These are phyloP conservation scores for Erythrolamprus reginae DNA, from an alignment of 2,113 vertebrate genomes.

Conservation along the genomic window DNA sequence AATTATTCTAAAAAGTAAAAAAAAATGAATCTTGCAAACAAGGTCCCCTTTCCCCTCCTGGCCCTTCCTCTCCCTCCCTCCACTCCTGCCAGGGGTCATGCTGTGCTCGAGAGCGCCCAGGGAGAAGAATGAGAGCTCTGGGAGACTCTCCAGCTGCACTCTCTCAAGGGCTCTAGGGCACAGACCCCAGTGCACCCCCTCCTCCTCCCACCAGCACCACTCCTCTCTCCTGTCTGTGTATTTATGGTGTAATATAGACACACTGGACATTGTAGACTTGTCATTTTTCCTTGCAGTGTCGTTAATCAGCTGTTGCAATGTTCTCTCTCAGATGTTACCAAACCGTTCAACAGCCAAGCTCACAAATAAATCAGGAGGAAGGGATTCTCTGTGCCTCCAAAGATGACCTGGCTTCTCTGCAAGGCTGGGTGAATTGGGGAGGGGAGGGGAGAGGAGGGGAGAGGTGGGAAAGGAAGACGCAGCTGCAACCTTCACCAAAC, in stretches of 20 bases:
- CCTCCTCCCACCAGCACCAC: conserved; percentile 15
- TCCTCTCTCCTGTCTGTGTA: conserved; percentile 63
- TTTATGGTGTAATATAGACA: conserved; percentile 60
- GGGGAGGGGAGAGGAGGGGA: not conserved
- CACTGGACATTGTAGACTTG: conserved; percentile 58
- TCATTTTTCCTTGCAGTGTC: conserved; percentile 46
- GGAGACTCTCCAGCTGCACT: conserved; percentile 16
- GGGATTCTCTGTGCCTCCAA: not conserved
- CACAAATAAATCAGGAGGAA: conserved; percentile 31
- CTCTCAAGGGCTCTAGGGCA: conserved; percentile 16
- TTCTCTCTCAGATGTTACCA: conserved; percentile 39
- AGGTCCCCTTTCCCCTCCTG: not conserved
- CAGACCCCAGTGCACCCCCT: not conserved
- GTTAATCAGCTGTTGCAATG: conserved; percentile 77
- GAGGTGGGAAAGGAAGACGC: not conserved
- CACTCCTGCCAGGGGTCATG: not conserved
- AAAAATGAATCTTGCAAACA: not conserved
- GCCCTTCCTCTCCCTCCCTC: not conserved
- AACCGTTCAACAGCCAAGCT: conserved; percentile 11
- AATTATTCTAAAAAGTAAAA: conserved; percentile 65
- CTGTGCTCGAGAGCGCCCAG: conserved; percentile 11
- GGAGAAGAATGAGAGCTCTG: conserved; percentile 9
- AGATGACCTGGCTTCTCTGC: conserved; percentile 6
- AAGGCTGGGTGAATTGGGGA: not conserved
- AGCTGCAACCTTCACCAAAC: not conserved